Evolutionary conservation across 1,140 invertebrate genomes (phyloP).

Genomic region (Diorhabda sublineata): DNA sequence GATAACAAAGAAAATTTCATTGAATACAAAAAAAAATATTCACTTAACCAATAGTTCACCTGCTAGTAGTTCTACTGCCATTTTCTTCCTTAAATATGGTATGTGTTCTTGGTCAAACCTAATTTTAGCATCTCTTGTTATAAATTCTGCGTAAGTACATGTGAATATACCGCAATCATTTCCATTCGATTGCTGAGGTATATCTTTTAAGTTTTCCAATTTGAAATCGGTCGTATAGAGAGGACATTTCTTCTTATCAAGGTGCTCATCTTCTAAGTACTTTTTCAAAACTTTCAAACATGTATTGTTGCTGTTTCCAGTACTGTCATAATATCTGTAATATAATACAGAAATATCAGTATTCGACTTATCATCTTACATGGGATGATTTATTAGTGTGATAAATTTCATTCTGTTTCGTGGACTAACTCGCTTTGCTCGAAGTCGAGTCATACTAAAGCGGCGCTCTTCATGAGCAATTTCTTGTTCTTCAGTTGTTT

Average conservation of each 20-base stretch:
- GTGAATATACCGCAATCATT: slow-evolving; percentile 97
- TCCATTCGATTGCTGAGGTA: slow-evolving; percentile 96
- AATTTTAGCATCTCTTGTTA: slow-evolving; percentile 74
- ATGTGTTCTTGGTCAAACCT: slow-evolving; percentile 82
- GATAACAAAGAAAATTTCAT: too few species aligned
- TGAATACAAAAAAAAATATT: not conserved
- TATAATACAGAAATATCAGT: not conserved
- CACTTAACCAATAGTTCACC: slow-evolving; percentile 51
- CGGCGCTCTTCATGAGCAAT: too few species aligned
- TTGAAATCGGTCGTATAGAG: slow-evolving; percentile 72
- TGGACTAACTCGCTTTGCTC: too few species aligned
- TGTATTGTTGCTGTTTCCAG: slow-evolving; percentile 74
- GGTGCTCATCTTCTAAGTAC: slow-evolving; percentile 80
- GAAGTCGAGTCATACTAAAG: too few species aligned
- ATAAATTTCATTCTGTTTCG: too few species aligned
- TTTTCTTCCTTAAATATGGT: slow-evolving; percentile 88
- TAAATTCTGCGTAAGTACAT: slow-evolving; percentile 93
- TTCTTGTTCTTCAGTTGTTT: too few species aligned
- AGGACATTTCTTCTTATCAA: slow-evolving; percentile 77
- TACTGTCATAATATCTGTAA: slow-evolving; percentile 84
- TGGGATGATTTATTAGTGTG: too few species aligned
- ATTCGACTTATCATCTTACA: too few species aligned
- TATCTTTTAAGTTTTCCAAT: slow-evolving; percentile 66
- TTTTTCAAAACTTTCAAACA: slow-evolving; percentile 67
- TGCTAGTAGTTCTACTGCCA: slow-evolving; percentile 84